These are phyloP conservation scores for Eueides isabella DNA, from an alignment of 1,140 invertebrate species.

Conservation along the genomic window DNA sequence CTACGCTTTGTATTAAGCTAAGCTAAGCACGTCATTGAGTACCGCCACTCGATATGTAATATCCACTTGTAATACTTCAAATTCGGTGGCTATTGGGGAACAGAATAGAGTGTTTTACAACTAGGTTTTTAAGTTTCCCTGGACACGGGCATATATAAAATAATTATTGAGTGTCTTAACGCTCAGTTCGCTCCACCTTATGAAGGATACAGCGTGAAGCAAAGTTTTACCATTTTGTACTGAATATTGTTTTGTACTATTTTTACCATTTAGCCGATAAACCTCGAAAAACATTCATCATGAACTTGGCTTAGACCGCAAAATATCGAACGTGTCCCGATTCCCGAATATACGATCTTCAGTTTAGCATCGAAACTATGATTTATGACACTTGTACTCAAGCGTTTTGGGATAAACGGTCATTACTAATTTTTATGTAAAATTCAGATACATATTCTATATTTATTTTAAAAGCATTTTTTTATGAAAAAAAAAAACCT, in stretches of 20 bases:
- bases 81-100: too few species aligned
- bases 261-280: neutral
- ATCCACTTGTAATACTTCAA: too few species aligned
- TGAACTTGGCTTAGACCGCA: slow-evolving; percentile 1
- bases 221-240: too few species aligned
- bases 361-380: neutral
- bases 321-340: neutral
- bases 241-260: neutral
- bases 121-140: too few species aligned
- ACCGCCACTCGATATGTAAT: too few species aligned
- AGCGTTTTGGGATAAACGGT: neutral
- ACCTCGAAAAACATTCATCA: neutral
- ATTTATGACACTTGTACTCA: neutral
- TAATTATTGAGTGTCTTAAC: too few species aligned
- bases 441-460: neutral
- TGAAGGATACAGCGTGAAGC: neutral
- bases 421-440: neutral
- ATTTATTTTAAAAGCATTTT: too few species aligned
- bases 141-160: too few species aligned
- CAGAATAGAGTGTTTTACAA: too few species aligned
- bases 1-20: too few species aligned
- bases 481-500: too few species aligned
- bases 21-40: too few species aligned
- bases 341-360: neutral
- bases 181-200: neutral